Conservation (phyloP, 2,888 invertebrate genomes). For the Thecophora atra region DNA sequence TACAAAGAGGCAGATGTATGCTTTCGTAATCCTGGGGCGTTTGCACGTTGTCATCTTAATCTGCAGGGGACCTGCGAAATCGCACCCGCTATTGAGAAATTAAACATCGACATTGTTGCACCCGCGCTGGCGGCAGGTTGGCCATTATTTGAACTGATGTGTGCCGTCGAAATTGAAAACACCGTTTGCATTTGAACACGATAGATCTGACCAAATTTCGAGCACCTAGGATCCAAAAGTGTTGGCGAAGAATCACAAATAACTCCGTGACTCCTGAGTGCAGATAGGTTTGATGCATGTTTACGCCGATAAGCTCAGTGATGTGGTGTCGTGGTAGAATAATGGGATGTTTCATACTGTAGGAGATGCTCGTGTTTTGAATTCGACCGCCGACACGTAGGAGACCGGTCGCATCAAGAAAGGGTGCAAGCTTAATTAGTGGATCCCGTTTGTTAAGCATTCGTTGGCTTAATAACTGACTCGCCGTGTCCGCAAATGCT, state of each 20-base stretch:
- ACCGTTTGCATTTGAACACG: conserved; percentile 25
- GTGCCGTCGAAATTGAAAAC: conserved; percentile 30
- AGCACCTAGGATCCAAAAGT: conserved; percentile 41
- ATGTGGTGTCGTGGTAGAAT: background rate
- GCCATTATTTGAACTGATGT: conserved; percentile 34
- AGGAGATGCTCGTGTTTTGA: conserved; percentile 20
- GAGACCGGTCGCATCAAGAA: conserved; percentile 29
- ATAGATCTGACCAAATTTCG: conserved; percentile 39
- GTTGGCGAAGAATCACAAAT: conserved; percentile 42
- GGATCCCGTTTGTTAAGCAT: background rate
- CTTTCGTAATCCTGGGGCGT: conserved; percentile 25
- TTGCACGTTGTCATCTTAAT: conserved; percentile 13
- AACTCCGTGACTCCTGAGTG: conserved; percentile 40
- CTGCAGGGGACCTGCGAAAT: conserved; percentile 13
- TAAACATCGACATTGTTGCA: conserved; percentile 31
- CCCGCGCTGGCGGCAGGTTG: conserved; percentile 30
- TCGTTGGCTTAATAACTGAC: too few species aligned
- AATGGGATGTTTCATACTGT: conserved; percentile 20
- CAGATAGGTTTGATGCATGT: conserved; percentile 27
- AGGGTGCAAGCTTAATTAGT: conserved; percentile 35
- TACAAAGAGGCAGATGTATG: conserved; percentile 43
- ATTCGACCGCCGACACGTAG: conserved; percentile 37
- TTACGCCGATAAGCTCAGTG: conserved; percentile 24
- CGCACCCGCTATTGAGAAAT: conserved; percentile 31
- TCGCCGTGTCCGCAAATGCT: too few species aligned